Percentiles rank a stretch among this genome's conserved stretches.
phyloP scores from a whole-genome alignment of 2,797 vertebrate species.

The Chrysocyon brachyurus region DNA sequence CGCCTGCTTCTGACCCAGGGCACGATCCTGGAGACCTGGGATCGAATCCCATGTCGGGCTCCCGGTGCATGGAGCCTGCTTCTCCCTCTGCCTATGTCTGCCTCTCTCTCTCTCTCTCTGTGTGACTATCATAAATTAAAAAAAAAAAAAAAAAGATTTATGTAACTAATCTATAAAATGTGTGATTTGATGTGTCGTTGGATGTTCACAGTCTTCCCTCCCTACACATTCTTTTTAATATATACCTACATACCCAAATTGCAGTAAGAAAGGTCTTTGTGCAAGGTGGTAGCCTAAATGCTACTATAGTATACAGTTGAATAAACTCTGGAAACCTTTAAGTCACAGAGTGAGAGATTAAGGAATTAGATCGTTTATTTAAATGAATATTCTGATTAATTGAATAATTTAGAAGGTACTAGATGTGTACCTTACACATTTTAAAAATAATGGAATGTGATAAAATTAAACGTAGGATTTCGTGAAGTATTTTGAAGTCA shows the following conservation, averaged over 20 bases:
- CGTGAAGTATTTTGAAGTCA: conserved; percentile 38
- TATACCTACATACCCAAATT: not conserved
- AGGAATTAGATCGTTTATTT: conserved; percentile 28
- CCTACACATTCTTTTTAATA: not conserved
- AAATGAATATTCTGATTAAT: not conserved
- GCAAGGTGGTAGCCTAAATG: not conserved
- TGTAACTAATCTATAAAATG: not conserved
- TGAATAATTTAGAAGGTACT: conserved; percentile 17
- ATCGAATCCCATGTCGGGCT: no score
- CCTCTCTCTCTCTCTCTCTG: no score
- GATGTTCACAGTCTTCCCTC: not conserved
- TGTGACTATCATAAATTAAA: no score
- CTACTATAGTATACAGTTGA: not conserved
- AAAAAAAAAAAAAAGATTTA: not conserved
- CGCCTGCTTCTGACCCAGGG: no score
- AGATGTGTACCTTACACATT: not conserved
- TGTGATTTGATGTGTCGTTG: not conserved
- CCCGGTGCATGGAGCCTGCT: no score
- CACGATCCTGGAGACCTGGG: no score
- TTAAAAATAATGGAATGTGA: conserved; percentile 26
- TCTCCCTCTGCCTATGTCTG: no score
- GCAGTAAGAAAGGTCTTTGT: not conserved
- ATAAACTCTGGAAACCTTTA: conserved; percentile 19
- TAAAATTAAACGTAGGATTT: conserved; percentile 43
- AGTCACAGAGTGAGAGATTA: not conserved